These are phyloP conservation scores for Elgaria multicarinata DNA, from an alignment of 2,113 vertebrate genomes.

Conservation along the genomic window DNA sequence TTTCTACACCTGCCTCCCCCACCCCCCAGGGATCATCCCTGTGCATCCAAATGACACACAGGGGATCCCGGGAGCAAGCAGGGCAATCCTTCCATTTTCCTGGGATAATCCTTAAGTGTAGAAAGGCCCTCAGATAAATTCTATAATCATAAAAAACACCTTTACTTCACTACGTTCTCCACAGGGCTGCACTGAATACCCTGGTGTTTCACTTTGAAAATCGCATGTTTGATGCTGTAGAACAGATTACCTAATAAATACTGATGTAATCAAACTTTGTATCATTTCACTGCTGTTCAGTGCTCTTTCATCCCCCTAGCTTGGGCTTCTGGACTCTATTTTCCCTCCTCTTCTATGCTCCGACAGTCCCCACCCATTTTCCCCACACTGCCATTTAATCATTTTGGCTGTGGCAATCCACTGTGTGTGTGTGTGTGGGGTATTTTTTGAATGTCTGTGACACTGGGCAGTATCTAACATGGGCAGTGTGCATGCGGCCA, in stretches of 20 bases:
- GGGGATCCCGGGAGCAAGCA: too few species aligned
- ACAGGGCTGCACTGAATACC: background rate
- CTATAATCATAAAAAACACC: background rate
- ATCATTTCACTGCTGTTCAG: background rate
- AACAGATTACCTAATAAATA: background rate
- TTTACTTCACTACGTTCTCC: background rate
- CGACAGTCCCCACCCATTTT: background rate
- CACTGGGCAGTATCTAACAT: too few species aligned
- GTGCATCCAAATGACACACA: too few species aligned
- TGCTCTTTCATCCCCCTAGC: too few species aligned
- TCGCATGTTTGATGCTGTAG: background rate
- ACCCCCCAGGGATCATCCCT: too few species aligned
- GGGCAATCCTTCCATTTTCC: too few species aligned
- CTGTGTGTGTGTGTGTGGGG: too few species aligned
- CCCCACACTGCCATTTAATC: background rate
- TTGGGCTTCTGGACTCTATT: background rate
- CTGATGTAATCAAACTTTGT: background rate
- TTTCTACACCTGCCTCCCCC: too few species aligned
- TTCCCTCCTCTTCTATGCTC: background rate
- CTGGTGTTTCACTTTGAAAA: background rate
- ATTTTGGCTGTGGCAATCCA: background rate
- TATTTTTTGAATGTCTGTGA: background rate
- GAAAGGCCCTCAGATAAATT: background rate
- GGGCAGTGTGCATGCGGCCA: too few species aligned
- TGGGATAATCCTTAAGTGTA: too few species aligned